Conservation (phyloP, 2,888 invertebrate genomes). For the Pteria penguin region DNA sequence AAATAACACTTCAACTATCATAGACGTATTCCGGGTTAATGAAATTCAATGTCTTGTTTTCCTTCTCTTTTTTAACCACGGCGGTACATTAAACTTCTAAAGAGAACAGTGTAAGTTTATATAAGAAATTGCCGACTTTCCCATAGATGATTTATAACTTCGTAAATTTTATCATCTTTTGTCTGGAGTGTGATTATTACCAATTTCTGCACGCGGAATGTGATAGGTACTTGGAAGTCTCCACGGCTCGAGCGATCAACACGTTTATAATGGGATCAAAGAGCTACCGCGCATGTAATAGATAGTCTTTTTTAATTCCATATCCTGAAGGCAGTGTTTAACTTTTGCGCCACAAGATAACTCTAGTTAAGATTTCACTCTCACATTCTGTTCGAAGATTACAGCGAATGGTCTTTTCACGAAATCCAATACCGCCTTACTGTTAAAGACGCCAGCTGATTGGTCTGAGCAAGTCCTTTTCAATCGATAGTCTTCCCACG, state of each 20-base stretch:
- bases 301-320: neutral
- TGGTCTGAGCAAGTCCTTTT: neutral
- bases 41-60: too few species aligned
- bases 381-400: neutral
- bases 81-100: too few species aligned
- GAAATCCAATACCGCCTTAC: neutral
- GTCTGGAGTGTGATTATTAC: neutral
- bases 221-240: neutral
- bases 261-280: neutral
- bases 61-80: too few species aligned
- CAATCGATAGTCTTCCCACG: conserved; percentile 1
- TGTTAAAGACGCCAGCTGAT: too few species aligned
- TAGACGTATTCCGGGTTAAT: too few species aligned
- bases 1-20: too few species aligned
- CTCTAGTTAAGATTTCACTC: neutral
- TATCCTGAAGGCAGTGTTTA: neutral
- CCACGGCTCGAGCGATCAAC: neutral
- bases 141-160: too few species aligned
- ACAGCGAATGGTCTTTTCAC: neutral
- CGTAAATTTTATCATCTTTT: too few species aligned
- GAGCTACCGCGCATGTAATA: neutral
- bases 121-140: too few species aligned
- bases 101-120: too few species aligned
- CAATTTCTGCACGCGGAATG: neutral
- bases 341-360: neutral